Base-by-base conservation (phyloP, 2,113 vertebrate species). In the Gasterosteus nipponicus region DNA sequence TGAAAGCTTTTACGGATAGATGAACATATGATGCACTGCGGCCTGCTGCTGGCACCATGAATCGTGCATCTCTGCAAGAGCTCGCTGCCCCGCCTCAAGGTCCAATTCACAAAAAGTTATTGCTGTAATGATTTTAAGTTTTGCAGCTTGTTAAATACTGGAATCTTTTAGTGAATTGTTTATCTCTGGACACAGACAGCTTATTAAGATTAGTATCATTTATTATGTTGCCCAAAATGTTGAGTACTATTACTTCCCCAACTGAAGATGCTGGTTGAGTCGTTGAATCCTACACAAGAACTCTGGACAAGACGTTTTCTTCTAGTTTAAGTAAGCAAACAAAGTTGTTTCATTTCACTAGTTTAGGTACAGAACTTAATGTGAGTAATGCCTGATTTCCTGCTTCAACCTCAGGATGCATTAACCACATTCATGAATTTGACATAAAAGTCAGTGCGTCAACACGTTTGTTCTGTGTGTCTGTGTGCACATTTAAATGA, bases 361-460 rank as follows among this genome's bases (percentile, higher is more conserved):
- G 5, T 35, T 35, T 35, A 35, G 33, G 33, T 35, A 35, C 5
- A 35, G 33, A 35, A 35, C 33, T 35, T 35, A 3, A 35, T 35
- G 33, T 54, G 69, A 57, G 14, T 33, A 63, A 42, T 10, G 22
- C 22, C 22, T 26, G 61, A 80, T 77, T 75, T 79, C 62, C 62
- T 62, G 73, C 53, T 61, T 2, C 5, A 35, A 35, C 33, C 33
- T 35, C 5, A 35, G 22, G 22, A 26, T 56, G 39, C 7, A 75
- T 82, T n/a, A 70, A 67, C 69, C 3, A 15, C 68, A 69, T 42
- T 75, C 12, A 79, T 56, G 22, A 26, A 26, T 26, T 67, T 47
- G 29, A 70, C 67, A 54, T 49, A 44, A 79, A 77, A 85, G 71
- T 64, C 62, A 59, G 71, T 53, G 67, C 58, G 54, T 80, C 63